Evolutionary conservation across 2,888 invertebrate genomes (phyloP), one percentile per base, ranked within the genome.

Genomic region (Ctena decussata): DNA sequence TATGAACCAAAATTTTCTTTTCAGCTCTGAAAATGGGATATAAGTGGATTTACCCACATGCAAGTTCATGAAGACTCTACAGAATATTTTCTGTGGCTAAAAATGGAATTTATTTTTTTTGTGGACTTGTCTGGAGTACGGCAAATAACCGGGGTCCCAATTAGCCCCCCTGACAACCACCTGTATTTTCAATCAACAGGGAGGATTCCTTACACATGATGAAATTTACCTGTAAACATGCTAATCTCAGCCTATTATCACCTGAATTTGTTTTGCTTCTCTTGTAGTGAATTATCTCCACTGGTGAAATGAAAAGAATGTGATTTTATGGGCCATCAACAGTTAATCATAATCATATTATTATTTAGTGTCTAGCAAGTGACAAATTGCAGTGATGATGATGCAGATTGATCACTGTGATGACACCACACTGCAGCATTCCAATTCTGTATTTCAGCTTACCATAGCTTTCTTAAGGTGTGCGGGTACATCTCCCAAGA

Each of bases 171-270:
- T 65, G 35, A n/a, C 15, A 65, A 35, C 24, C 65, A 65, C 21
- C 65, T 65, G 65, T 35, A 35, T 65, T 65, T 65, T 11, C 35
- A 32, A 35, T 65, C 65, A 65, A 65, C 65, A 65, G 65, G 65
- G 65, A 65, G 65, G 3, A 65, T 65, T 65, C 65, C 65, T 65
- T 65, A 65, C 65, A 65, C 11, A 32, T 65, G 65, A 18, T 35
- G 65, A 65, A 32, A 65, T 65, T 18, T 65, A 65, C 65, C 65
- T 65, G 65, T 65, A 65, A 65, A 65, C 65, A 65, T 6, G 27
- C n/a, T 57, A 57, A 57, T 57, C 15, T 57, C 46, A 21, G 46
- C 46, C 46, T 8, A 46, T 46, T 46, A 46, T 46, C 46, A 46
- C 46, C 46, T 46, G 46, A 21, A 3, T 46, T 8, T 46, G 46